Evolutionary conservation across 2,888 invertebrate species (phyloP), one percentile per base, ranked within the genome.

Genomic region (Loripinus fragilis): DNA sequence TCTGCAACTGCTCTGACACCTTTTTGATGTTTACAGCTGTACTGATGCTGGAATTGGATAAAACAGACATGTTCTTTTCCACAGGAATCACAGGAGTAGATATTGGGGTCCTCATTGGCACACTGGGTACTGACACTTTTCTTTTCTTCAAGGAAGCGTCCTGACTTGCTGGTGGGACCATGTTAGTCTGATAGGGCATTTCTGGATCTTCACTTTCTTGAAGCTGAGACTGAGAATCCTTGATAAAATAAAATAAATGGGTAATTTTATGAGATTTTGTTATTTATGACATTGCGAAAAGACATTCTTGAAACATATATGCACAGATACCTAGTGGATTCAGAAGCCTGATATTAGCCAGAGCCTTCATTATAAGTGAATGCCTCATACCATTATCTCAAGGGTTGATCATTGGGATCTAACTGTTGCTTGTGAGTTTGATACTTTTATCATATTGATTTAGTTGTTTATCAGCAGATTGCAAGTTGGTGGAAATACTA

Each of bases 91-190:
- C 60, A 33, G 76, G 70, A 28, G 71, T 60, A 30, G 69, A 50
- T 23, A 42, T 20, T n/a, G 79, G 75, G 5, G 35, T 50, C n/a
- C 42, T 65, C 88, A 90, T 89, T 28, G 84, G 81, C 20, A 85
- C 73, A 71, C 72, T 68, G 10, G 88, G 90, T 33, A 90, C 83
- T 64, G 90, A 90, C 2, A 85, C 83, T 77, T 89, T 89, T 45
- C 42, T 45, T 20, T 67, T 42, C 41, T 33, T 81, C 12, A 60
- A 25, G 28, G 65, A 25, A 30, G 72, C 70, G 25, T 76, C 78
- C 52, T 73, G 75, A 50, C 78, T 81, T 0, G 45, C n/a, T 2
- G 42, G 5, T 8, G 28, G 41, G 15, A n/a, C 17, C 20, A 41
- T 64, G 33, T 28, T 33, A n/a, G 28, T 72, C 67, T 55, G 30